Percentiles rank a stretch among this genome's conserved stretches.
Evolutionary conservation across 2,113 vertebrate species (phyloP).

Genomic region (Tupaia chinensis): DNA sequence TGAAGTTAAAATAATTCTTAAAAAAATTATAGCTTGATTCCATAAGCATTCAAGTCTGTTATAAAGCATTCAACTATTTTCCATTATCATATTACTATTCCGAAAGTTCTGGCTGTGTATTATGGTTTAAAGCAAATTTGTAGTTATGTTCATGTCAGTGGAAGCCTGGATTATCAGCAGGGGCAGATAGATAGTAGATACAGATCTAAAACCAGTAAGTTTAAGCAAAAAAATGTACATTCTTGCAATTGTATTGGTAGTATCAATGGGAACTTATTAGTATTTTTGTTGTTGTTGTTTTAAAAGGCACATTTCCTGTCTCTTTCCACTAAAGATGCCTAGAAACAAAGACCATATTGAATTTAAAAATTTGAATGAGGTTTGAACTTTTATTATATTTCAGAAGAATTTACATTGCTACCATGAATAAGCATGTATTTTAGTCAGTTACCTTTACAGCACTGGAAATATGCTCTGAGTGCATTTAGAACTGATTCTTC

Average conservation of each 20-base stretch:
- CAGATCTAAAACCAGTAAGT: not conserved
- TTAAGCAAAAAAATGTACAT: not conserved
- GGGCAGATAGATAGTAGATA: not conserved
- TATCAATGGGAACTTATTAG: not conserved
- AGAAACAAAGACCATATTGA: not conserved
- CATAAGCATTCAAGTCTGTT: not conserved
- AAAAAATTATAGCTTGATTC: not conserved
- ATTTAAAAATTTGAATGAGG: not conserved
- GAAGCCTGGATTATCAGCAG: not conserved
- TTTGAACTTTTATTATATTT: not conserved
- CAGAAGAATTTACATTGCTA: constrained; percentile 12
- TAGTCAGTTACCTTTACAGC: not conserved
- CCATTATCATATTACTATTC: not conserved
- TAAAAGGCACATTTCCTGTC: not conserved
- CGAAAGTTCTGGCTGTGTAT: not conserved
- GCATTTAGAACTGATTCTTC: constrained; percentile 55
- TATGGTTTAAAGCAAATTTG: not conserved
- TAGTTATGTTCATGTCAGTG: not conserved
- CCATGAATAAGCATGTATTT: constrained; percentile 37
- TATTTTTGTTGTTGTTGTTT: not conserved
- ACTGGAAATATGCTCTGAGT: not conserved
- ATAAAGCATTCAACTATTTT: not conserved
- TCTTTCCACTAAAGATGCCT: constrained; percentile 20
- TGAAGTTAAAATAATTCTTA: too few relatives aligned
- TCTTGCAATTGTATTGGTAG: not conserved